phyloP scores from a whole-genome alignment of 2,888 invertebrate species.

The Teleiodes luculella region DNA sequence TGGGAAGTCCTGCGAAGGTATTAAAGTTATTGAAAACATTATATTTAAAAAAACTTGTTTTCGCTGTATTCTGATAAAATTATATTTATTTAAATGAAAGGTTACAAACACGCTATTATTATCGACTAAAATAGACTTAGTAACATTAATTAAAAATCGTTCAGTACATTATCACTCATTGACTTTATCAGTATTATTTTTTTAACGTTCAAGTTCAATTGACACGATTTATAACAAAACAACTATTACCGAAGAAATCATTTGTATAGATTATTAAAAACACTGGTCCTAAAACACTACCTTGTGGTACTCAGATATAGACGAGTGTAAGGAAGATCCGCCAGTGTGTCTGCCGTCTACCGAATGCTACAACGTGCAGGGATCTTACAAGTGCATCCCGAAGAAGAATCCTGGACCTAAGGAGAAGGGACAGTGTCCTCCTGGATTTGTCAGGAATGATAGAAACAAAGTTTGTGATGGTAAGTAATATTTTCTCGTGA shows the following conservation, averaged over 20 bases:
- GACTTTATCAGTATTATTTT: too few species aligned
- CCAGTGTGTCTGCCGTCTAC: conserved; percentile 79
- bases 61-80: too few species aligned
- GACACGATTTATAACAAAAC: too few species aligned
- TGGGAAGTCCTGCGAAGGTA: conserved; percentile 82
- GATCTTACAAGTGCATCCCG: conserved; percentile 81
- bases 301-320: conserved; percentile 79
- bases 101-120: too few species aligned
- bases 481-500: conserved; percentile 29
- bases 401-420: conserved; percentile 30
- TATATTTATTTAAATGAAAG: too few species aligned
- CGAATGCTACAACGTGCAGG: conserved; percentile 82
- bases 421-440: conserved; percentile 68
- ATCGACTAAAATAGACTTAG: too few species aligned
- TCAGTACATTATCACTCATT: too few species aligned
- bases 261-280: neutral
- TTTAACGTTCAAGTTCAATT: too few species aligned
- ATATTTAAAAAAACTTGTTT: too few species aligned
- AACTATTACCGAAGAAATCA: neutral
- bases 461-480: conserved; percentile 75
- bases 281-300: neutral
- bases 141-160: too few species aligned
- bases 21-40: too few species aligned
- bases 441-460: conserved; percentile 74
- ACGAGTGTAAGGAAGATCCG: conserved; percentile 83